Conservation (phyloP, 1,140 invertebrate genomes). For the Lucilia cuprina region DNA sequence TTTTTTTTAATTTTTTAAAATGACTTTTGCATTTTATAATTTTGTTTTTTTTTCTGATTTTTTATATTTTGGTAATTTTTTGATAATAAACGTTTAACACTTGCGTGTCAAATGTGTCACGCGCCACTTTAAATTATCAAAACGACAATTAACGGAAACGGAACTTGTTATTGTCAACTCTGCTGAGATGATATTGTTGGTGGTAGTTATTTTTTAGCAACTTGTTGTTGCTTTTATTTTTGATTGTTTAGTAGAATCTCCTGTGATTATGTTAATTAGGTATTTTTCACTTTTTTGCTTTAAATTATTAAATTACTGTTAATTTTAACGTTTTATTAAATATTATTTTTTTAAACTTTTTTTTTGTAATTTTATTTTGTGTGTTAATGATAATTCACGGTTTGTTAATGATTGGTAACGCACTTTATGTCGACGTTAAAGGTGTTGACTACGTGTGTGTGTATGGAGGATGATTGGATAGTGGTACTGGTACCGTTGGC, state of each 20-base stretch:
- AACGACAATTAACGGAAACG: slow-evolving; percentile 19
- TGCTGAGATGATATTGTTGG: neutral
- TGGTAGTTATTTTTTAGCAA: slow-evolving; percentile 17
- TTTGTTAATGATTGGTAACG: slow-evolving; percentile 27
- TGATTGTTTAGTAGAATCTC: neutral
- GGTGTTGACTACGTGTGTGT: neutral
- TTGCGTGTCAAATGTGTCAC: slow-evolving; percentile 40
- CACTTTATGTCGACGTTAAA: slow-evolving; percentile 31
- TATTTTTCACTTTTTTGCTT: slow-evolving; percentile 30
- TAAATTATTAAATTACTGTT: slow-evolving; percentile 33
- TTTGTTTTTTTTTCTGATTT: neutral
- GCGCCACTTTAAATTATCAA: slow-evolving; percentile 32
- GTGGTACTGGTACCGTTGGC: slow-evolving; percentile 1
- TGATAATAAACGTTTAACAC: slow-evolving; percentile 40
- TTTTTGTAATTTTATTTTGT: slow-evolving; percentile 18
- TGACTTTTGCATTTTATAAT: slow-evolving; percentile 5
- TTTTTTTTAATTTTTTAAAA: slow-evolving; percentile 11
- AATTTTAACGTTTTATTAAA: slow-evolving; percentile 17
- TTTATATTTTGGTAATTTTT: slow-evolving; percentile 21
- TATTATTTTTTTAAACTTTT: neutral
- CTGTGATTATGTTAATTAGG: slow-evolving; percentile 24
- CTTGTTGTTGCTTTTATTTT: neutral
- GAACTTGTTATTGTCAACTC: slow-evolving; percentile 23
- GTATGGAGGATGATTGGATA: neutral
- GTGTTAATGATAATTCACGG: slow-evolving; percentile 27